Evolutionary conservation across 2,113 vertebrate species (phyloP).

Genomic region (Mustela nigripes): DNA sequence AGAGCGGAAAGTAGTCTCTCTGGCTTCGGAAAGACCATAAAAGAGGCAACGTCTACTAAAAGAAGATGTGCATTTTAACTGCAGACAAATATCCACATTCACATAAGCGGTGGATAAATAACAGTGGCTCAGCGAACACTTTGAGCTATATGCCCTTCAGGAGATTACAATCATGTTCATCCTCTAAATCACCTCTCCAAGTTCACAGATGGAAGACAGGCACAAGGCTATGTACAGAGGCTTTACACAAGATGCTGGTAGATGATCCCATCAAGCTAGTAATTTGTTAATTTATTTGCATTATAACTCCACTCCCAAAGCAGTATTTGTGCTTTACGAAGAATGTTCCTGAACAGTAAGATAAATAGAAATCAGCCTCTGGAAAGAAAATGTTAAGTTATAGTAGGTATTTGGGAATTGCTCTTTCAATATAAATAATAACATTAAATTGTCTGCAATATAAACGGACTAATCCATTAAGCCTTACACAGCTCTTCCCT

Average conservation of each 20-base stretch:
- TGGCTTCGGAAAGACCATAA: background rate
- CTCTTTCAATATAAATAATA: background rate
- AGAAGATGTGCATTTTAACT: background rate
- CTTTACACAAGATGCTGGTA: background rate
- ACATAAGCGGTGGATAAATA: background rate
- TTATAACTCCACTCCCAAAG: background rate
- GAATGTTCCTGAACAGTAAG: background rate
- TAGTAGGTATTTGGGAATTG: background rate
- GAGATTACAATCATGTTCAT: background rate
- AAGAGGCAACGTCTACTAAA: background rate
- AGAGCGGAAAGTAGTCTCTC: background rate
- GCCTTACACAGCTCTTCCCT: background rate
- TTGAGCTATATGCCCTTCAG: background rate
- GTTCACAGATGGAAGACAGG: background rate
- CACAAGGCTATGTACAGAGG: background rate
- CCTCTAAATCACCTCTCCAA: background rate
- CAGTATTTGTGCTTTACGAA: background rate
- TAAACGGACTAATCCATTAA: background rate
- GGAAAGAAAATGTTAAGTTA: background rate
- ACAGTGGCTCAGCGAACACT: background rate
- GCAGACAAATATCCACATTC: background rate
- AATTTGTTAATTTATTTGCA: background rate
- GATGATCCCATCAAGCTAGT: background rate
- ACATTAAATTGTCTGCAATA: background rate
- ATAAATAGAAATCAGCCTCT: background rate